Evolutionary conservation across 2,797 vertebrate genomes (phyloP), one percentile per base, ranked within the genome.

Genomic region (Xenops minutus): DNA sequence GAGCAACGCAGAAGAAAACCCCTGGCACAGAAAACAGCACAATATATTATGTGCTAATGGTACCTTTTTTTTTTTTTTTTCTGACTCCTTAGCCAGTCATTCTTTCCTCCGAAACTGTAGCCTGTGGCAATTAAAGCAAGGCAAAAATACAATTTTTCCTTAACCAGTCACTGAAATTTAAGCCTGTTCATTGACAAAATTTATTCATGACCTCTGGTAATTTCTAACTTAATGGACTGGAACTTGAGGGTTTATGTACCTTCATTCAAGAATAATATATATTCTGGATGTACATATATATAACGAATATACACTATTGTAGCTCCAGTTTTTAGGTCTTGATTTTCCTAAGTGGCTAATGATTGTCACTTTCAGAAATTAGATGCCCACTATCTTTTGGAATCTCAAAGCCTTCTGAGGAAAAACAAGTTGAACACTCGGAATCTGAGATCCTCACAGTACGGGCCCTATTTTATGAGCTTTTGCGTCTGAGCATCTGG

Each of bases 161-260:
- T 76, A 84, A 88, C 43, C 14, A 89, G 52, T 86, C 37, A 82
- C 56, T 93, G 88, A 94, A 92, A 96, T 83, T 64, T 87, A 92
- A 92, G 86, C 69, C 72, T 76, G 37, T 69, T 81, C 91, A 79
- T 71, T 94, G 92, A 92, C 2, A 4, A 89, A 85, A 81, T 91
- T 93, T 78, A 85, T 88, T 78, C 62, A 64, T 56, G 66, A 88
- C 51, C 51, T 94, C 73, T 85, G 51, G 54, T 74, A 88, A 83
- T 88, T 94, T 94, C 75, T 84, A 48, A 61, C 37, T 78, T 88
- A 93, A 86, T 86, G 66, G 51, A 78, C 85, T 91, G 87, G 81
- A 92, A 92, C 48, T 41, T 82, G 46, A 86, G 36, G 58, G 51
- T 66, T 91, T 82, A 74, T 79, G 67, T 51, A 34, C 27, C 46